These are phyloP conservation scores for Osmoderma eremita DNA, from an alignment of 2,888 invertebrate species.

Conservation along the genomic window DNA sequence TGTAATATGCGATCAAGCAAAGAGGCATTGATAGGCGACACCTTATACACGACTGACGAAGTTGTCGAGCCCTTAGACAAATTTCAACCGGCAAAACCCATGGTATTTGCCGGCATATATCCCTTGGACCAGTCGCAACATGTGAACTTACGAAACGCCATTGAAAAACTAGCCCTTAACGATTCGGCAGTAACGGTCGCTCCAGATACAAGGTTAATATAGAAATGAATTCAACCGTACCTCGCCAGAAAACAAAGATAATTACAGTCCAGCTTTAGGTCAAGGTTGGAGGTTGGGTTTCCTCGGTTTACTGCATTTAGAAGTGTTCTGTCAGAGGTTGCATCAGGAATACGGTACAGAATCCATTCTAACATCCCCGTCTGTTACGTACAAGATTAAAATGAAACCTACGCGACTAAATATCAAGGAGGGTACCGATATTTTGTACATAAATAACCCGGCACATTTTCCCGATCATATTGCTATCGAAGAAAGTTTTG, in stretches of 20 bases:
- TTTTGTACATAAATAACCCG: conserved; percentile 80
- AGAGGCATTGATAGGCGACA: conserved; percentile 83
- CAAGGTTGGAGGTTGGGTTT: conserved; percentile 92
- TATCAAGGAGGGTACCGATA: conserved; percentile 69
- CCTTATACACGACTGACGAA: conserved; percentile 69
- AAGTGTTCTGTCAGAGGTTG: conserved; percentile 87
- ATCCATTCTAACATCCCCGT: conserved; percentile 85
- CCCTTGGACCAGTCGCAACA: conserved; percentile 92
- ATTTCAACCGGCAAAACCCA: conserved; percentile 77
- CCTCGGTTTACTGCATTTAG: conserved; percentile 85
- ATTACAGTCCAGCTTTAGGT: conserved; percentile 81
- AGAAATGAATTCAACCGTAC: background rate
- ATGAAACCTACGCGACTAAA: conserved; percentile 79
- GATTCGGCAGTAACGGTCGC: conserved; percentile 90
- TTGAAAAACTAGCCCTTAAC: conserved; percentile 92
- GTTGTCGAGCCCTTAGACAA: conserved; percentile 71
- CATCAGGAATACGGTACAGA: conserved; percentile 86
- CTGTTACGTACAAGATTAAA: conserved; percentile 85
- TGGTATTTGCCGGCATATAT: conserved; percentile 91
- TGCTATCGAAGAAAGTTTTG: conserved; percentile 79
- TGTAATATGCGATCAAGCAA: conserved; percentile 81
- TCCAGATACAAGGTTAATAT: conserved; percentile 79
- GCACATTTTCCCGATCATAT: conserved; percentile 73
- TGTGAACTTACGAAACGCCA: conserved; percentile 76
- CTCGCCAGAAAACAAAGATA: conserved; percentile 26